Evolutionary conservation across 2,888 invertebrate genomes (phyloP).

Genomic region (Sesia bembeciformis): DNA sequence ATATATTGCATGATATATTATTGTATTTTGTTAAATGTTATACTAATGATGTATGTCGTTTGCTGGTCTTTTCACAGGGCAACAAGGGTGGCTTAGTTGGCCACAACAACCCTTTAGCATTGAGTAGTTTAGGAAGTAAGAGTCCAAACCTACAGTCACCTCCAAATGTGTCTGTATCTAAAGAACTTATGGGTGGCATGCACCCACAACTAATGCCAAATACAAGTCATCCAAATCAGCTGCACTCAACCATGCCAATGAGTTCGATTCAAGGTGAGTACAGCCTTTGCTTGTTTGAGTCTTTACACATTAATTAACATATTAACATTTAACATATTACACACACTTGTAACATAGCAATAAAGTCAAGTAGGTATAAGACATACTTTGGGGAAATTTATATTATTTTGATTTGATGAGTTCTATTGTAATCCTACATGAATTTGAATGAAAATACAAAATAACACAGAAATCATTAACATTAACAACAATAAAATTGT

Average conservation of each 20-base stretch:
- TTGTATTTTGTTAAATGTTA: not conserved
- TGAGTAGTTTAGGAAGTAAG: constrained; percentile 85
- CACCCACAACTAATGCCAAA: constrained; percentile 84
- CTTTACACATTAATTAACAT: too few species aligned
- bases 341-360: too few species aligned
- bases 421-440: too few species aligned
- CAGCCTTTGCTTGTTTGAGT: not conserved
- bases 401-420: too few species aligned
- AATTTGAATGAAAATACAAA: too few species aligned
- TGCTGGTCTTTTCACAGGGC: constrained; percentile 76
- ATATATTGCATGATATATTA: not conserved
- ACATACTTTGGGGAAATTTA: too few species aligned
- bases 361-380: too few species aligned
- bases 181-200: constrained; percentile 83
- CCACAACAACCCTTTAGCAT: constrained; percentile 81
- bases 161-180: constrained; percentile 86
- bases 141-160: constrained; percentile 90
- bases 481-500: too few species aligned
- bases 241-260: constrained; percentile 77
- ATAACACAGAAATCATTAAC: too few species aligned
- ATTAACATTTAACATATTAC: too few species aligned
- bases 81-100: constrained; percentile 81
- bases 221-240: constrained; percentile 79
- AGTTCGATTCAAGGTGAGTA: constrained; percentile 80
- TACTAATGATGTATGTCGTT: constrained; percentile 49